Evolutionary conservation across 2,888 invertebrate species (phyloP).

Genomic region (Pycnomerus fuliginosus): DNA sequence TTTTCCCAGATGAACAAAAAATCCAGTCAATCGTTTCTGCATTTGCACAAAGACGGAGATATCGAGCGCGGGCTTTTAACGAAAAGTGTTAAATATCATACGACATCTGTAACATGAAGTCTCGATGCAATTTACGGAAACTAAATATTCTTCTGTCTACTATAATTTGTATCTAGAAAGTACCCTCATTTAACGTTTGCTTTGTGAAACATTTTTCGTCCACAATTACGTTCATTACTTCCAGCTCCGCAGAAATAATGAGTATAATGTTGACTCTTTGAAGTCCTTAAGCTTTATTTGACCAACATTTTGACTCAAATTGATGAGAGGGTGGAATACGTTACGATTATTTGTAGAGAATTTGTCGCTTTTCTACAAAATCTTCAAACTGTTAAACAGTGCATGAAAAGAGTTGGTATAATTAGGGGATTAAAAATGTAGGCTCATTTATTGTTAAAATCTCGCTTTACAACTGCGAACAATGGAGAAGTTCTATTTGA

Average conservation of each 20-base stretch:
- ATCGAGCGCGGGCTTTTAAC: slow-evolving; percentile 1
- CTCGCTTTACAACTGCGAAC: background rate
- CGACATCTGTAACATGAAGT: slow-evolving; percentile 7
- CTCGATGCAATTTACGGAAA: slow-evolving; percentile 8
- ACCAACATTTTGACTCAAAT: slow-evolving; percentile 22
- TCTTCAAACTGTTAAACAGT: slow-evolving; percentile 4
- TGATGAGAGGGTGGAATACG: slow-evolving; percentile 13
- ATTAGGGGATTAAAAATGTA: background rate
- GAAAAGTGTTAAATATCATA: slow-evolving; percentile 1
- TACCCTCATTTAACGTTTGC: slow-evolving; percentile 19
- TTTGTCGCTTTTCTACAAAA: slow-evolving; percentile 6
- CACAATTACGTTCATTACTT: slow-evolving; percentile 28
- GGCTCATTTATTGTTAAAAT: background rate
- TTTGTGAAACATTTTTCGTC: slow-evolving; percentile 23
- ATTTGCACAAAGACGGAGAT: background rate
- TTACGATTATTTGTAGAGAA: slow-evolving; percentile 10
- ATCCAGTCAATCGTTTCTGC: slow-evolving; percentile 3
- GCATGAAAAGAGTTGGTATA: slow-evolving; percentile 3
- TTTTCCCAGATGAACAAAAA: slow-evolving; percentile 8
- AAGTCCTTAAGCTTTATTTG: slow-evolving; percentile 26
- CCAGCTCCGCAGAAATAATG: slow-evolving; percentile 25
- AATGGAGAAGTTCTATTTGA: background rate
- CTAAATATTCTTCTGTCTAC: slow-evolving; percentile 14
- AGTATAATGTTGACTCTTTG: slow-evolving; percentile 28
- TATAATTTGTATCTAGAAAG: slow-evolving; percentile 11